Evolutionary conservation across 2,888 invertebrate species (phyloP).

Genomic region (Mechanitis mazaeus): DNA sequence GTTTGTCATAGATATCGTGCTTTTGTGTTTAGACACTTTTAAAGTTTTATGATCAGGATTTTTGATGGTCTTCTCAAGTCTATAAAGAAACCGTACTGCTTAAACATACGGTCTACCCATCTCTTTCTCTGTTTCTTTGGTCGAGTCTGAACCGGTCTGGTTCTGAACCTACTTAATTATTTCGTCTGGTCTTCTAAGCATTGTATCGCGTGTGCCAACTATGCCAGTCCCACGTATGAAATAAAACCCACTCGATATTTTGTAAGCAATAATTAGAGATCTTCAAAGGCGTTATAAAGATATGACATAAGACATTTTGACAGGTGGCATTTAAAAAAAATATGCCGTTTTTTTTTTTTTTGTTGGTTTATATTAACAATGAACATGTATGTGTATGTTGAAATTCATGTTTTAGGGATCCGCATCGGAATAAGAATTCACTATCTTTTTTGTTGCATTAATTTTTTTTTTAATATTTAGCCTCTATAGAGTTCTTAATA

Average conservation of each 20-base stretch:
- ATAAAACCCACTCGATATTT: constrained; percentile 21
- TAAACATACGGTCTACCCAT: background rate
- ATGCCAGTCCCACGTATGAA: constrained; percentile 18
- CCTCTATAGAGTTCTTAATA: too few relatives aligned
- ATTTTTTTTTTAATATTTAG: too few relatives aligned
- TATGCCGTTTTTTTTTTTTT: constrained; percentile 14
- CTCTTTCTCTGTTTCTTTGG: background rate
- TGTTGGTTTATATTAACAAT: constrained; percentile 17
- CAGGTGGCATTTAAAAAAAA: constrained; percentile 19
- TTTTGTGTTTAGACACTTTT: constrained; percentile 1
- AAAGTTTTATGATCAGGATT: background rate
- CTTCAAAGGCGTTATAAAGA: constrained; percentile 21
- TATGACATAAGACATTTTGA: constrained; percentile 25
- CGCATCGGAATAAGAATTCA: background rate
- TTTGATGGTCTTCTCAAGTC: background rate
- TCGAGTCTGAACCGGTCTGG: background rate
- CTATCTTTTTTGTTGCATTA: too few relatives aligned
- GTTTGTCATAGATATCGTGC: constrained; percentile 15
- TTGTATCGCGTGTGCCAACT: constrained; percentile 18
- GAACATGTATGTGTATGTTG: background rate
- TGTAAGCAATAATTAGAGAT: constrained; percentile 23
- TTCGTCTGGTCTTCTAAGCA: background rate
- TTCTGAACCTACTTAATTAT: background rate
- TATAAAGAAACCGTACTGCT: background rate
- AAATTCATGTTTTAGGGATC: background rate